Evolutionary conservation across 1,140 invertebrate species (phyloP).

Genomic region (Antheraea pernyi): DNA sequence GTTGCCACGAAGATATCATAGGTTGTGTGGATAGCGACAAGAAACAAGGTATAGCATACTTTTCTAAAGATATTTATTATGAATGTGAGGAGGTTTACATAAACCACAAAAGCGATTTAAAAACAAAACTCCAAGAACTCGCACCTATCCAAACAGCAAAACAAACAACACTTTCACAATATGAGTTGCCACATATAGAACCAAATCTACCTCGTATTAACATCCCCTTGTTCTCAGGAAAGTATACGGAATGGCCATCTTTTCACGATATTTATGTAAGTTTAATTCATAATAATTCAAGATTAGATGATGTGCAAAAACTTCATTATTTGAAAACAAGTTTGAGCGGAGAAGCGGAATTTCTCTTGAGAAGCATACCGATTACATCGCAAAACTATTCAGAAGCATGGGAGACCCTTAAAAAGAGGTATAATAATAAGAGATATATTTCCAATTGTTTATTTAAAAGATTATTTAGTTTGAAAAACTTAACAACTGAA

Average conservation of each 20-base stretch:
- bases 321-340: conserved; percentile 27
- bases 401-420: conserved; percentile 23
- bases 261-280: conserved; percentile 22
- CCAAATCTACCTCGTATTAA: conserved; percentile 4
- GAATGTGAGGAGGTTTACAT: conserved; percentile 9
- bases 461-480: conserved; percentile 9
- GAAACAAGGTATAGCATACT: too few relatives aligned
- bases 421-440: conserved; percentile 25
- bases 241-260: conserved; percentile 18
- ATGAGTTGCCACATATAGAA: not conserved
- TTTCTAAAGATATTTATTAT: too few relatives aligned
- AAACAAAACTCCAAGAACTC: conserved; percentile 5
- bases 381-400: conserved; percentile 28
- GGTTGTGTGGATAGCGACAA: too few relatives aligned
- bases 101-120: conserved; percentile 18
- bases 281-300: conserved; percentile 14
- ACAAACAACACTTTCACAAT: not conserved
- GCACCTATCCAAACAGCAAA: not conserved
- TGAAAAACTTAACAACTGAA: conserved; percentile 8
- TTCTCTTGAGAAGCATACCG: conserved; percentile 26
- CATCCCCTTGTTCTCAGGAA: conserved; percentile 17
- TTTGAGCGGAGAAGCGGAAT: conserved; percentile 27
- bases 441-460: conserved; percentile 21
- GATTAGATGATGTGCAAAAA: conserved; percentile 24
- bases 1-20: too few relatives aligned